A percentile compares a stretch with the other conserved stretches of the same genome.
Conservation (phyloP, 1,140 invertebrate species). For the Ericerus pela region DNA sequence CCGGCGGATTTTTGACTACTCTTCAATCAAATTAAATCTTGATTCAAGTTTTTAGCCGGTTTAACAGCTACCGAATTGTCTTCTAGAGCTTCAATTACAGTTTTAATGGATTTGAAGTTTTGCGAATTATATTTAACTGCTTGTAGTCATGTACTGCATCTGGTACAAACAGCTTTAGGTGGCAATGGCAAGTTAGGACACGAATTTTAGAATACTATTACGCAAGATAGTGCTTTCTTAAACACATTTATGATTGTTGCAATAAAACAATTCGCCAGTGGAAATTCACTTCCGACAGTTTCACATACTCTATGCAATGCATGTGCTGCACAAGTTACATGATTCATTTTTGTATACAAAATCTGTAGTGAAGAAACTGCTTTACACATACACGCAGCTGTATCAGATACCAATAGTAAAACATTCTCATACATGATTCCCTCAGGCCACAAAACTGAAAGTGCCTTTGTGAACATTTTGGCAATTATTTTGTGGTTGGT, state of each 20-base stretch:
- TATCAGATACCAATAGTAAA: slow-evolving; percentile 9
- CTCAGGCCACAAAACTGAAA: not conserved
- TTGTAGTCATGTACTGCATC: too few relatives aligned
- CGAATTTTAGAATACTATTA: slow-evolving; percentile 3
- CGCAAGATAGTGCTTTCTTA: not conserved
- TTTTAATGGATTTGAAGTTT: too few relatives aligned
- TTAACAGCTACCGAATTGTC: too few relatives aligned
- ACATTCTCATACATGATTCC: not conserved
- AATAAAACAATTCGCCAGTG: not conserved
- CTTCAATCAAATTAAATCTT: too few relatives aligned
- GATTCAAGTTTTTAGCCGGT: too few relatives aligned
- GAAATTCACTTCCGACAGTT: not conserved
- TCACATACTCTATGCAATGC: not conserved
- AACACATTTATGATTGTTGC: not conserved
- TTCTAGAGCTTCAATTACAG: too few relatives aligned
- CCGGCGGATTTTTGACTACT: too few relatives aligned
- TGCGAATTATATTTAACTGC: too few relatives aligned
- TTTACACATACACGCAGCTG: not conserved
- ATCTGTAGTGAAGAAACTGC: not conserved
- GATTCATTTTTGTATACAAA: slow-evolving; percentile 8
- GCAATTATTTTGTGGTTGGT: not conserved
- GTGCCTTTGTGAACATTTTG: not conserved
- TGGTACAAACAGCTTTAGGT: too few relatives aligned
- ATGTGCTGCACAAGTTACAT: not conserved
- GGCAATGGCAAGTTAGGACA: not conserved